These are phyloP conservation scores for Grammomys dolichurus DNA, from an alignment of 2,113 vertebrate species.

Conservation along the genomic window DNA sequence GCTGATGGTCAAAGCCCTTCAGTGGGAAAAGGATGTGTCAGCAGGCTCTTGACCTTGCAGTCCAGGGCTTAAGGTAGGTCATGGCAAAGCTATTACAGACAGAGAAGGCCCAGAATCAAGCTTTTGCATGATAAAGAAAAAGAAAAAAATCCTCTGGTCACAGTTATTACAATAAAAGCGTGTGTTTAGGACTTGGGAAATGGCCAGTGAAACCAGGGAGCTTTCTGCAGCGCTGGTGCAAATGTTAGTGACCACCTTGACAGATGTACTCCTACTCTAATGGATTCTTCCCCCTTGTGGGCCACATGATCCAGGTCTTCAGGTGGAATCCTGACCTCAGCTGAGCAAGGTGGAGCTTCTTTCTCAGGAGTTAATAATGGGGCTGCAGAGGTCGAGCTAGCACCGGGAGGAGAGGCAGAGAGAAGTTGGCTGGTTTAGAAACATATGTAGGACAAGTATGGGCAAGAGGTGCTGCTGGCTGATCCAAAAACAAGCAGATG, in stretches of 20 bases:
- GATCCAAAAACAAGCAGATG: not conserved
- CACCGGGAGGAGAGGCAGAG: not conserved
- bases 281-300: not conserved
- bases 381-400: not conserved
- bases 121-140: slow-evolving; percentile 4
- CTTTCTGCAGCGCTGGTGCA: not conserved
- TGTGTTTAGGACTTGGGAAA: not conserved
- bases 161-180: not conserved
- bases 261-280: not conserved
- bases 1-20: not conserved
- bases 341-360: not conserved
- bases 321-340: not conserved
- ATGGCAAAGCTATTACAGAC: not conserved
- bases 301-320: not conserved
- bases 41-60: not conserved
- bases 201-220: not conserved
- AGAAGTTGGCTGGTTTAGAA: not conserved
- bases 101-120: not conserved
- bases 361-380: not conserved
- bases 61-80: not conserved
- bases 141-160: not conserved
- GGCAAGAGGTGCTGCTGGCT: not conserved
- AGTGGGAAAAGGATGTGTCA: not conserved
- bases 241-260: not conserved
- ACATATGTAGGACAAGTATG: accelerated